These are phyloP conservation scores for Cenopis cana DNA, from an alignment of 2,888 invertebrate genomes.

Conservation along the genomic window DNA sequence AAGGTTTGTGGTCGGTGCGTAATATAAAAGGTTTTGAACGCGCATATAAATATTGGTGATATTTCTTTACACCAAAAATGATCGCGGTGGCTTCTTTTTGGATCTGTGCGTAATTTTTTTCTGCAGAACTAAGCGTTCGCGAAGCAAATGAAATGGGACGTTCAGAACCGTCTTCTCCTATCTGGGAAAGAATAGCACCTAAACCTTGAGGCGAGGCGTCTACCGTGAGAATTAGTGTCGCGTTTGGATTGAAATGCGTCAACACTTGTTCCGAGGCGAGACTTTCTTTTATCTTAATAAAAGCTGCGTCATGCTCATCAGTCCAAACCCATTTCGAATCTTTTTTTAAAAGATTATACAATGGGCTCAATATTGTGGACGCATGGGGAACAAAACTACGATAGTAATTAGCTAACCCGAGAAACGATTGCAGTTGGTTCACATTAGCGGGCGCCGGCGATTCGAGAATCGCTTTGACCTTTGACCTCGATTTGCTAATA, in stretches of 20 bases:
- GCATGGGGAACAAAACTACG: constrained; percentile 16
- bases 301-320: not conserved
- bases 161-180: not conserved
- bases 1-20: constrained; percentile 20
- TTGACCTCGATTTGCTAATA: constrained; percentile 11
- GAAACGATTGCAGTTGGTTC: constrained; percentile 48
- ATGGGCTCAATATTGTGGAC: constrained; percentile 3
- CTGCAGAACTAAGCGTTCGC: not conserved
- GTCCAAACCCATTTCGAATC: constrained; percentile 36
- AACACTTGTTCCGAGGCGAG: not conserved
- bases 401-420: constrained; percentile 38
- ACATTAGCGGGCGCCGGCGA: constrained; percentile 45
- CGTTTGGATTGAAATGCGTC: not conserved
- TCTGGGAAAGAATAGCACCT: constrained; percentile 33
- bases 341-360: not conserved
- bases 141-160: constrained; percentile 4
- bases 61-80: not conserved
- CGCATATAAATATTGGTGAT: constrained; percentile 18
- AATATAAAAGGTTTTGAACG: constrained; percentile 11
- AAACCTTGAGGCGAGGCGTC: constrained; percentile 28
- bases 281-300: not conserved
- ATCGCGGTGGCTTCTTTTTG: no score
- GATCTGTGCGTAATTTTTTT: not conserved
- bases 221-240: not conserved
- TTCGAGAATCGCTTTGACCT: constrained; percentile 26